Conservation (phyloP, 2,113 vertebrate species). For the Reinhardtius hippoglossoides region DNA sequence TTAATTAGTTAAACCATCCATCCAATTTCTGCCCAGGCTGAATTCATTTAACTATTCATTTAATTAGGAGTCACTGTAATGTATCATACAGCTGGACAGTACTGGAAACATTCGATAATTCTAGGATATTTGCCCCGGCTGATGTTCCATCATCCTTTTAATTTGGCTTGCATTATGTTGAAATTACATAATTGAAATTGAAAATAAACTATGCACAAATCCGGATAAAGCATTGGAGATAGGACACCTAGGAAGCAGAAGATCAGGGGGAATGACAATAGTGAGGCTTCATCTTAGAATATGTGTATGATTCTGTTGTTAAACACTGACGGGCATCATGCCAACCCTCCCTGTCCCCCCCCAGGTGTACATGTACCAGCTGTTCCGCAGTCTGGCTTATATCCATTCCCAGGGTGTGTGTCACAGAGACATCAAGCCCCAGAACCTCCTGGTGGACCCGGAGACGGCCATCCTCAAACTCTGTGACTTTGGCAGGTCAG, state of each 20-base stretch:
- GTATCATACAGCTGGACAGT: neutral
- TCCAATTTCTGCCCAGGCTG: neutral
- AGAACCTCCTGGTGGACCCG: conserved; percentile 93
- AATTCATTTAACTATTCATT: neutral
- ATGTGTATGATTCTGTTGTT: conserved; percentile 8
- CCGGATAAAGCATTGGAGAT: neutral
- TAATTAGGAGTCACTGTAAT: neutral
- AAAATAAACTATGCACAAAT: neutral
- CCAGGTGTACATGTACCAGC: conserved; percentile 96
- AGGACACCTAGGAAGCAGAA: neutral
- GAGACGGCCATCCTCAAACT: conserved; percentile 94
- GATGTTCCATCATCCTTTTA: neutral
- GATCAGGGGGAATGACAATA: neutral
- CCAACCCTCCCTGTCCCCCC: conserved; percentile 13
- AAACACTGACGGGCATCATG: conserved; percentile 1
- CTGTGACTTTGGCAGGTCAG: conserved; percentile 94
- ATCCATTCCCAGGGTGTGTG: conserved; percentile 97
- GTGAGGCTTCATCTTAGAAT: neutral
- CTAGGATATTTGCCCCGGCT: neutral
- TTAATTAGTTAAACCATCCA: neutral
- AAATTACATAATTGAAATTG: neutral
- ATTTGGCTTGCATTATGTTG: neutral
- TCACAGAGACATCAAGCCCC: conserved; percentile 95
- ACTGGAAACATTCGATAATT: neutral
- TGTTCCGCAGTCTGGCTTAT: conserved; percentile 95